Conservation (phyloP, 2,113 vertebrate genomes). For the Upupa epops region DNA sequence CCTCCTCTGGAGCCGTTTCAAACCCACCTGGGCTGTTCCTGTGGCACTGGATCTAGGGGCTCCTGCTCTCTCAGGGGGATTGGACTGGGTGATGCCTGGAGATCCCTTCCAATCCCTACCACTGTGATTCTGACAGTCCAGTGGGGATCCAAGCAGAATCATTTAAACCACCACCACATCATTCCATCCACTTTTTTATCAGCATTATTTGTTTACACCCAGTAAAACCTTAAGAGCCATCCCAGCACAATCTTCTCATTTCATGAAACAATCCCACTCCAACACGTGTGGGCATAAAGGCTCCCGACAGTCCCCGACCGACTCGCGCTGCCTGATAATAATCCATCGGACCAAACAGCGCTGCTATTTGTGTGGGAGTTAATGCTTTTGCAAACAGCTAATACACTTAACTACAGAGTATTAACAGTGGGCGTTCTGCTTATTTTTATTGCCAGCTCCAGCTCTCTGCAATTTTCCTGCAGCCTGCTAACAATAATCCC, state of each 20-base stretch:
- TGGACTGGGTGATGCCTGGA: no score
- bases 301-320: slow-evolving; percentile 55
- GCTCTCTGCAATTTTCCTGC: slow-evolving; percentile 66
- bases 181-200: slow-evolving; percentile 16
- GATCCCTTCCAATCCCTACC: no score
- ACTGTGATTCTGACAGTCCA: background rate
- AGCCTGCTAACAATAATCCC: slow-evolving; percentile 69
- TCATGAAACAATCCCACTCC: slow-evolving; percentile 56
- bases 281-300: slow-evolving; percentile 46
- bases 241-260: slow-evolving; percentile 49
- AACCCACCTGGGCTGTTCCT: no score
- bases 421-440: slow-evolving; percentile 71
- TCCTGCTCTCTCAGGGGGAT: no score
- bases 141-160: background rate
- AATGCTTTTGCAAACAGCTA: slow-evolving; percentile 72
- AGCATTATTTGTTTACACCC: slow-evolving; percentile 32
- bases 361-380: slow-evolving; percentile 68
- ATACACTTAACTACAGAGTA: slow-evolving; percentile 63
- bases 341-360: slow-evolving; percentile 56
- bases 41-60: no score
- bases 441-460: slow-evolving; percentile 73
- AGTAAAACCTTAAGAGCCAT: slow-evolving; percentile 40
- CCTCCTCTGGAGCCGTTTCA: no score
- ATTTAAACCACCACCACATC: background rate
- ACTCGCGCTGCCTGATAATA: slow-evolving; percentile 66